Base-by-base conservation (phyloP, 2,797 vertebrate genomes). In the Salarias fasciatus region DNA sequence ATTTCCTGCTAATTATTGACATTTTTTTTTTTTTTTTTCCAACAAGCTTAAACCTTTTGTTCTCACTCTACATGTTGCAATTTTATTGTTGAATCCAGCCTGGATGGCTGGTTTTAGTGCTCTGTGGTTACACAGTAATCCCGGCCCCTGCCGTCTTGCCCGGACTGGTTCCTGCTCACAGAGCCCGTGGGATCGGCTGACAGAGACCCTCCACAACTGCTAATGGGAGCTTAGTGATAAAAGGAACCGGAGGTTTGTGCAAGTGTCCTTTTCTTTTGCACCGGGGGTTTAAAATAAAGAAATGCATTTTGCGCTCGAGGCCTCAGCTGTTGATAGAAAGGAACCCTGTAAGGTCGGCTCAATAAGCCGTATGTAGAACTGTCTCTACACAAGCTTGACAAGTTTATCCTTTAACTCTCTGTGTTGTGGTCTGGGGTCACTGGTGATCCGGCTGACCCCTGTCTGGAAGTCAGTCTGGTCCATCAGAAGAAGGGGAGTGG, bases 121-220 rank as follows among this genome's bases (percentile, higher is more conserved):
- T 63, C 51, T 79, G 65, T 79, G 67, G 77, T 81, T 74, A 71
- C 75, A 77, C 69, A 80, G 56, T 86, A 78, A 89, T 77, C 77
- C 70, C 65, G 74, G 55, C 35, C 58, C 75, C 15, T 11, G 33
- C 38, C 43, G 77, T 86, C 88, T 72, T 90, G 90, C 81, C 81
- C 80, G 69, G 85, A 82, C 89, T 83, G 72, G 85, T 86, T 82
- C 79, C 37, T 75, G 24, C 57, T 45, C 63, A 65, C 72, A 38
- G 33, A 42, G 76, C 65, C 72, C 56, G 12, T 18, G 33, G 62
- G 56, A 79, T 69, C 64, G 41, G 74, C 69, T 84, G 87, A 90
- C 76, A 80, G 82, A 83, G 84, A 87, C 83, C 80, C 75, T 83
- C 56, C 10, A 79, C 70, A 62, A 80, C 66, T 70, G 69, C 72